A percentile compares a stretch with the other conserved stretches of the same genome.
Conservation (phyloP, 2,113 vertebrate genomes). For the Paralichthys olivaceus region DNA sequence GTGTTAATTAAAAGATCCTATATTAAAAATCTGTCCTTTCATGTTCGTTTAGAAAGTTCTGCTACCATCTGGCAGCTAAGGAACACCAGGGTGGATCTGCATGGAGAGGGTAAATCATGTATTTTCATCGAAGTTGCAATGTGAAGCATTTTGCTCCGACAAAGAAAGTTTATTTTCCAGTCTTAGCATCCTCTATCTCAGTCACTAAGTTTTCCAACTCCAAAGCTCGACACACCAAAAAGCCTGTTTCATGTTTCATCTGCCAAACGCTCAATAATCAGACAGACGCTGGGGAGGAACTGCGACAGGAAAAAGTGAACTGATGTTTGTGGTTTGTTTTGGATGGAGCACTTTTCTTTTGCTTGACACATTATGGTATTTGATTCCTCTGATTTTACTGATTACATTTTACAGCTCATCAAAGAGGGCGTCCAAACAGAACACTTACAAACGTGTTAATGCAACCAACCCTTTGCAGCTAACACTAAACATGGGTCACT, state of each 20-base stretch:
- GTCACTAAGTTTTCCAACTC: background rate
- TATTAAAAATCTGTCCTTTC: conserved; percentile 34
- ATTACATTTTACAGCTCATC: too few species aligned
- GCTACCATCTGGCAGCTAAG: conserved; percentile 31
- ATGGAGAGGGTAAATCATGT: conserved; percentile 21
- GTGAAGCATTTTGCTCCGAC: conserved; percentile 15
- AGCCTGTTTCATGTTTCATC: conserved; percentile 16
- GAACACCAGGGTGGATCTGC: conserved; percentile 1
- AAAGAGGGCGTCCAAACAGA: too few species aligned
- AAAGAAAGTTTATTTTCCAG: background rate
- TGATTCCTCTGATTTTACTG: background rate
- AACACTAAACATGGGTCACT: too few species aligned
- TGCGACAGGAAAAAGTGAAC: background rate
- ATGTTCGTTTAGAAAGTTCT: conserved; percentile 24
- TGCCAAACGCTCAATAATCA: conserved; percentile 12
- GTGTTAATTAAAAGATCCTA: conserved; percentile 45
- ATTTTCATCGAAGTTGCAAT: conserved; percentile 19
- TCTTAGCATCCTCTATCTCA: background rate
- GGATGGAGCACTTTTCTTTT: background rate
- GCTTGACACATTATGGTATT: conserved; percentile 7
- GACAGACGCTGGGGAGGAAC: conserved; percentile 4
- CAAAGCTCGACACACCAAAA: conserved; percentile 13
- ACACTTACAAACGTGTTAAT: too few species aligned
- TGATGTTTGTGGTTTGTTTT: background rate
- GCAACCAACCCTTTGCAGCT: too few species aligned